Evolutionary conservation across 2,113 vertebrate genomes (phyloP).

Genomic region (Lamprotornis superbus): DNA sequence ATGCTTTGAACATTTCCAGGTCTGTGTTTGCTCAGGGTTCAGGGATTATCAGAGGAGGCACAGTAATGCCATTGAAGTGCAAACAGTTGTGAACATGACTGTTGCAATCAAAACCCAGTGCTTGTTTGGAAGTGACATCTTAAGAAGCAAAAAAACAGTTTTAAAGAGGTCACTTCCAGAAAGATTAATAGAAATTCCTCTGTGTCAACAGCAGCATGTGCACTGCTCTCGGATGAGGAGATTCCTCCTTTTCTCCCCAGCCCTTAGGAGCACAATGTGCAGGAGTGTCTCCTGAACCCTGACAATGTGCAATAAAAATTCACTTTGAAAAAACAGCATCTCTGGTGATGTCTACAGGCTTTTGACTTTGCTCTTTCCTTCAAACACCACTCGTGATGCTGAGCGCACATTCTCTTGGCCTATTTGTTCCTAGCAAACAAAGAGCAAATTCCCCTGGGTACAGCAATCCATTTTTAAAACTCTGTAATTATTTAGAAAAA

Average conservation of each 20-base stretch:
- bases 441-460: constrained; percentile 49
- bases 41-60: not conserved
- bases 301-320: not conserved
- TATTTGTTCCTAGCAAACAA: constrained; percentile 67
- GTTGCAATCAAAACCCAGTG: not conserved
- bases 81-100: not conserved
- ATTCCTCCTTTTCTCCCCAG: not conserved
- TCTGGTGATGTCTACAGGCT: not conserved
- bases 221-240: not conserved
- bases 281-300: not conserved
- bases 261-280: not conserved
- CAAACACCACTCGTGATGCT: constrained; percentile 56
- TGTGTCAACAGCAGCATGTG: not conserved
- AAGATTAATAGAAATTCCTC: not conserved
- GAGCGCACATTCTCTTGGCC: constrained; percentile 50
- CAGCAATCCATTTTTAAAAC: constrained; percentile 60
- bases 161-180: constrained; percentile 25
- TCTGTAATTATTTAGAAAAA: constrained; percentile 62
- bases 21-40: not conserved
- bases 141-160: not conserved
- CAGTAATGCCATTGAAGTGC: not conserved
- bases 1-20: not conserved
- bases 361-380: constrained; percentile 68
- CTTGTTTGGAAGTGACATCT: not conserved
- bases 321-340: not conserved